phyloP scores from a whole-genome alignment of 2,797 vertebrate genomes.

The Sebastolobus alascanus region DNA sequence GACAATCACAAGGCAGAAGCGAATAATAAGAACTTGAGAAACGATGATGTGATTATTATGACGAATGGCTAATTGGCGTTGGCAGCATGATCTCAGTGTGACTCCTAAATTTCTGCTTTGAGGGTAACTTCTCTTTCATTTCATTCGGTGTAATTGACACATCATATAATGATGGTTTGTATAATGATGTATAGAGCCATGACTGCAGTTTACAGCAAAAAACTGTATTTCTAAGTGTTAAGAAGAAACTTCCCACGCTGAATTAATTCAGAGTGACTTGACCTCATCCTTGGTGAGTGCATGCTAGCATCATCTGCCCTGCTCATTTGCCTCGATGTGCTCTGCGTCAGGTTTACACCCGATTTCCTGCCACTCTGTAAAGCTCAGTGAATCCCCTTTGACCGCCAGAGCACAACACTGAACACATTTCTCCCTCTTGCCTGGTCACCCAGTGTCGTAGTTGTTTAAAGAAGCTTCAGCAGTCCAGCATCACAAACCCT shows the following conservation, averaged over 20 bases:
- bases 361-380: slow-evolving; percentile 28
- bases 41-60: slow-evolving; percentile 13
- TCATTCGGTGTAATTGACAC: slow-evolving; percentile 16
- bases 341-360: slow-evolving; percentile 31
- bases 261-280: slow-evolving; percentile 47
- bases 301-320: slow-evolving; percentile 23
- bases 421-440: background rate
- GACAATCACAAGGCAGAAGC: slow-evolving; percentile 13
- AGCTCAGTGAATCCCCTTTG: slow-evolving; percentile 26
- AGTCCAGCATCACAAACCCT: background rate
- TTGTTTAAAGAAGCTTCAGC: background rate
- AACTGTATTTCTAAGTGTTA: background rate
- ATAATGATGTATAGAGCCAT: background rate
- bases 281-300: slow-evolving; percentile 8
- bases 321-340: slow-evolving; percentile 31
- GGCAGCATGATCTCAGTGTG: background rate
- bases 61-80: slow-evolving; percentile 19
- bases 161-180: background rate
- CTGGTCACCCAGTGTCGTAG: background rate
- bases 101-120: slow-evolving; percentile 2
- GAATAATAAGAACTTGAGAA: slow-evolving; percentile 13
- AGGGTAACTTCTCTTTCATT: slow-evolving; percentile 18
- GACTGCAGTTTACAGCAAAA: background rate
- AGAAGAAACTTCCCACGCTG: slow-evolving; percentile 14
- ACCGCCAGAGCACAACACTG: slow-evolving; percentile 29